Evolutionary conservation across 2,888 invertebrate genomes (phyloP), one percentile per base, ranked within the genome.

Genomic region (Vanessa cardui): DNA sequence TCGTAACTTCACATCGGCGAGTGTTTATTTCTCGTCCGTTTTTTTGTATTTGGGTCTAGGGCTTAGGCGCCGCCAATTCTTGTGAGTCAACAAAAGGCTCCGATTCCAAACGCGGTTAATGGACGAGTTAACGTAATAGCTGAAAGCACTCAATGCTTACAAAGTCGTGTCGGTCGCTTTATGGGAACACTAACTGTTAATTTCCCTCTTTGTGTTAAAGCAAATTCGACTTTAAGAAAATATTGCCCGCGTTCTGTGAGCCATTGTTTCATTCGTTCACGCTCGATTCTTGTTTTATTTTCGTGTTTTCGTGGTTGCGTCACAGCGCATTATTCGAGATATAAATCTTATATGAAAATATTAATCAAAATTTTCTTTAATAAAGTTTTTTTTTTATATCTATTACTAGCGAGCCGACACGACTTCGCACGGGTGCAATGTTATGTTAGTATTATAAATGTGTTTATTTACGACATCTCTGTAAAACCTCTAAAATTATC

Each of bases 111-210:
- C 83, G 79, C 82, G 85, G 81, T 88, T 88, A 90, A 92, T 90
- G 89, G 88, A 81, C 84, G 83, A 89, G 88, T 89, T 90, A 90
- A 89, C 87, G 84, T 92, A 90, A 92, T 90, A 91, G 92, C 90
- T 80, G 81, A 92, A 92, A 92, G 89, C 92, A 90, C 90, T 92
- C 90, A 89, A 90, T 90, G 92, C 90, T 87, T 88, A 89, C 89
- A 88, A 89, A 90, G 87, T 90, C 88, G 83, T 86, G 81, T 79
- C 83, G 86, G 85, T 83, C 86, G 82, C 85, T 89, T 89, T 90
- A 90, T 88, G 86, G 82, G 77, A 76, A 85, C 85, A 87, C 88
- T 89, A 89, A 88, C 90, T 85, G 91, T 88, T 91, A 90, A 90
- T 90, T 89, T 90, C 86, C 88, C 86, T 85, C 86, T 85, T 87